These are phyloP conservation scores for Aphidius ervi DNA, from an alignment of 1,140 invertebrate genomes.

Conservation along the genomic window DNA sequence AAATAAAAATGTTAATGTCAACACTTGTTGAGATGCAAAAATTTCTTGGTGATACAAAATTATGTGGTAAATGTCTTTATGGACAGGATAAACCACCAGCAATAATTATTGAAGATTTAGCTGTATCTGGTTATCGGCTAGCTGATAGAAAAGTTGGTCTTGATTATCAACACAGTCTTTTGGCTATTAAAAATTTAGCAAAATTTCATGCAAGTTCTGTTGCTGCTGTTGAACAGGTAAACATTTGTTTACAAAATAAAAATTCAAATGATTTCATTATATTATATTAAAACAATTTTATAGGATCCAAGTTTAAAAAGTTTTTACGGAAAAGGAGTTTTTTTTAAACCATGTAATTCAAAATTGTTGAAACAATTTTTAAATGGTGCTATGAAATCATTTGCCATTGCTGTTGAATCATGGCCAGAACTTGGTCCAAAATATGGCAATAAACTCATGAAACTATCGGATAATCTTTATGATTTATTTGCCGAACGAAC, in stretches of 20 bases:
- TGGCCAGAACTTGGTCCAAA: conserved; percentile 45
- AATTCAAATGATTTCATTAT: no score
- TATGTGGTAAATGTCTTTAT: background rate
- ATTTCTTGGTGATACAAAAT: no score
- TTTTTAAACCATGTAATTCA: conserved; percentile 31
- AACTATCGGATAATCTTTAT: conserved; percentile 35
- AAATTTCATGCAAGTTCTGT: conserved; percentile 58
- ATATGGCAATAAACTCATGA: conserved; percentile 48
- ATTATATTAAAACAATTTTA: background rate
- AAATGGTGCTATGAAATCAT: conserved; percentile 21
- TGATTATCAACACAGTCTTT: conserved; percentile 49
- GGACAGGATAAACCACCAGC: conserved; percentile 39
- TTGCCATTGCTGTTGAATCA: conserved; percentile 33
- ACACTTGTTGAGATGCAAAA: no score
- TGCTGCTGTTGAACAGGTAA: conserved; percentile 52
- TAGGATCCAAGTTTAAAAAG: conserved; percentile 48
- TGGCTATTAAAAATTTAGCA: conserved; percentile 56
- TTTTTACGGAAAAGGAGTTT: conserved; percentile 39
- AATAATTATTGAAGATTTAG: conserved; percentile 56
- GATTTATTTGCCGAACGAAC: conserved; percentile 32
- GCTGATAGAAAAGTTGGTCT: conserved; percentile 53
- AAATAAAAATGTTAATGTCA: no score
- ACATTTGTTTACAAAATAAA: background rate
- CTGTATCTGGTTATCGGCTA: conserved; percentile 54
- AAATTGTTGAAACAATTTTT: conserved; percentile 37